These are phyloP conservation scores for Dryobotodes eremita DNA, from an alignment of 2,888 invertebrate genomes.

Conservation along the genomic window DNA sequence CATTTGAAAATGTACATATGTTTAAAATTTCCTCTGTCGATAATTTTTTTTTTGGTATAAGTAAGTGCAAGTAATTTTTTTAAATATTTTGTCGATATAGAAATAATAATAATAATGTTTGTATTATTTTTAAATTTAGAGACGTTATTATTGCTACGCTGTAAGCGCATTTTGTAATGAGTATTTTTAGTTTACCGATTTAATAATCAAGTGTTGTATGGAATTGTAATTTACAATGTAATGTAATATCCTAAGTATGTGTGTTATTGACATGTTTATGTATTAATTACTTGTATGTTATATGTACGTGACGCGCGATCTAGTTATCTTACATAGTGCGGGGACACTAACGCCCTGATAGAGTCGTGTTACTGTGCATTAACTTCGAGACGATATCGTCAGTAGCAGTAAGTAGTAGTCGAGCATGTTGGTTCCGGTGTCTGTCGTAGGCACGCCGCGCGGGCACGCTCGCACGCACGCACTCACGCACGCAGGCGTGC, in stretches of 20 bases:
- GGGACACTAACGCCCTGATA: constrained; percentile 49
- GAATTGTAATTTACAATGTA: constrained; percentile 81
- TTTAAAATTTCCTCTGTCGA: constrained; percentile 74
- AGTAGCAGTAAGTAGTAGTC: constrained; percentile 43
- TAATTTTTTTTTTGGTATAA: constrained; percentile 73
- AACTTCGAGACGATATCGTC: constrained; percentile 32
- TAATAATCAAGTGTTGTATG: constrained; percentile 82
- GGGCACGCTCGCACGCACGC: constrained; percentile 1
- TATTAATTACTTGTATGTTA: constrained; percentile 67
- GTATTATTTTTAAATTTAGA: constrained; percentile 75
- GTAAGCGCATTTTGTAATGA: constrained; percentile 87
- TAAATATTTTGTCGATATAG: constrained; percentile 63
- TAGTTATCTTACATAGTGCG: constrained; percentile 60
- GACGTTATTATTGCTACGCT: constrained; percentile 85
- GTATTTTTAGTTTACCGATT: constrained; percentile 83
- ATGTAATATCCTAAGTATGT: constrained; percentile 67
- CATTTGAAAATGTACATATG: constrained; percentile 69
- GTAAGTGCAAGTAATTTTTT: constrained; percentile 75
- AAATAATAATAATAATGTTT: constrained; percentile 68
- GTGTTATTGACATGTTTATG: constrained; percentile 72
- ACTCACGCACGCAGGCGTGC: constrained; percentile 13
- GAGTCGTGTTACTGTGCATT: constrained; percentile 48
- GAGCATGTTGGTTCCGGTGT: constrained; percentile 40
- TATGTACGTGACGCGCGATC: constrained; percentile 65
- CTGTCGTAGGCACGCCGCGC: constrained; percentile 13